Percentiles rank a stretch among this genome's conserved stretches.
Evolutionary conservation across 2,888 invertebrate species (phyloP).

Genomic region (Amphimallon solstitiale): DNA sequence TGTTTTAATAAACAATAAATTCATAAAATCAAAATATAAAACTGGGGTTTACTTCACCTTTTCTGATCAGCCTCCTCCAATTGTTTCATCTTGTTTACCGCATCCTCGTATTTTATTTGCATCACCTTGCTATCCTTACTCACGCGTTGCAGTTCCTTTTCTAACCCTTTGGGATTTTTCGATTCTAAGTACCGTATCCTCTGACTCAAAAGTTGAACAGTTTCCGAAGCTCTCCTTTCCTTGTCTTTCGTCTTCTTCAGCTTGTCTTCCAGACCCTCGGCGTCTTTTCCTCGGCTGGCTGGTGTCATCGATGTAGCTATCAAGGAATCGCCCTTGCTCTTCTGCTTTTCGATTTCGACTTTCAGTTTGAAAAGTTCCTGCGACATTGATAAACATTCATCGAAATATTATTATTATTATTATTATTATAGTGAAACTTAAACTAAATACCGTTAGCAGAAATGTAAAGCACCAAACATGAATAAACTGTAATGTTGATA

Average conservation of each 20-base stretch:
- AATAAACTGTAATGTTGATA: too few relatives aligned
- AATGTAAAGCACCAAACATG: too few relatives aligned
- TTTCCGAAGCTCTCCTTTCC: constrained; percentile 34
- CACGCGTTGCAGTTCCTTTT: constrained; percentile 38
- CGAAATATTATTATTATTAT: too few relatives aligned
- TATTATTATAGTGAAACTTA: too few relatives aligned
- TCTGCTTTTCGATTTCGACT: constrained; percentile 19
- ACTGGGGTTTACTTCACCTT: constrained; percentile 22
- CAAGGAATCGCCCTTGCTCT: neutral
- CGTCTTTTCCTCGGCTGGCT: neutral
- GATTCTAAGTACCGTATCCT: constrained; percentile 36
- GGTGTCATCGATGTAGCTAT: neutral
- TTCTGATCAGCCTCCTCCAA: constrained; percentile 36
- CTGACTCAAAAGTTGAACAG: constrained; percentile 27
- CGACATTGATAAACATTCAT: neutral
- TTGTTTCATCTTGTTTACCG: constrained; percentile 32
- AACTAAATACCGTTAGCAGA: too few relatives aligned
- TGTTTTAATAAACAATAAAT: neutral
- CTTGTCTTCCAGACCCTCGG: constrained; percentile 22
- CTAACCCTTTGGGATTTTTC: constrained; percentile 30
- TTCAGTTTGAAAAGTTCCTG: constrained; percentile 34
- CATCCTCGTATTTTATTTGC: constrained; percentile 41
- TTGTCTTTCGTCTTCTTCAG: constrained; percentile 35
- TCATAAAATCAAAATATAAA: neutral
- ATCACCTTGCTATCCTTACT: constrained; percentile 33